Percentiles rank a stretch among this genome's conserved stretches.
These are phyloP conservation scores for Dryobota labecula DNA, from an alignment of 2,888 invertebrate species.

Conservation along the genomic window DNA sequence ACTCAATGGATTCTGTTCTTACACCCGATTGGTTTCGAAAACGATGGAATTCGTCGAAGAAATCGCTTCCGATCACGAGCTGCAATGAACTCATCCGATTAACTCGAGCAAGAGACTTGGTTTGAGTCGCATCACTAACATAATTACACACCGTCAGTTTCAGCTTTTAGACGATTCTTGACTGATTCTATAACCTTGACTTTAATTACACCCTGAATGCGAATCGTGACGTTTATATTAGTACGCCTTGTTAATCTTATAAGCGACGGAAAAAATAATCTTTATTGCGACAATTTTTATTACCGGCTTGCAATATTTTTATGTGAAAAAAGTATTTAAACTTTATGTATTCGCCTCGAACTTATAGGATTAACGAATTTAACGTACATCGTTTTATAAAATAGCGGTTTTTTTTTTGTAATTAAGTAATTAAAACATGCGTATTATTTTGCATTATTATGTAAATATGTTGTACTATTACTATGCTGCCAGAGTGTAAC, in stretches of 20 bases:
- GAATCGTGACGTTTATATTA: conserved; percentile 61
- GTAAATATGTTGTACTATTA: conserved; percentile 59
- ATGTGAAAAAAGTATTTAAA: conserved; percentile 66
- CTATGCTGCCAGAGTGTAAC: conserved; percentile 72
- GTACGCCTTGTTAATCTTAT: conserved; percentile 79
- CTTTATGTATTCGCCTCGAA: conserved; percentile 55
- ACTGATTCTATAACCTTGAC: conserved; percentile 72
- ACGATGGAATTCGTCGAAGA: conserved; percentile 9
- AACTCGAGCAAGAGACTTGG: conserved; percentile 45
- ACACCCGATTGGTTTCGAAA: conserved; percentile 30
- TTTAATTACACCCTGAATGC: conserved; percentile 64
- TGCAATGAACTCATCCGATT: conserved; percentile 35
- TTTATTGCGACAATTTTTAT: conserved; percentile 74
- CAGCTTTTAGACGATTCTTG: conserved; percentile 67
- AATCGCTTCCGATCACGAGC: conserved; percentile 29
- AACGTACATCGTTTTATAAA: conserved; percentile 56
- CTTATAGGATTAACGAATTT: conserved; percentile 75
- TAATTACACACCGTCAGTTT: conserved; percentile 62
- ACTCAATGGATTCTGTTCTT: conserved; percentile 7
- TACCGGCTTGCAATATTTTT: conserved; percentile 73
- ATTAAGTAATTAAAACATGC: conserved; percentile 45
- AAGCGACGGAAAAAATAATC: conserved; percentile 71
- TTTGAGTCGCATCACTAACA: conserved; percentile 61
- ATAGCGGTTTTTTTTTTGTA: conserved; percentile 55
- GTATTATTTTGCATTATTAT: conserved; percentile 56